phyloP scores from a whole-genome alignment of 1,140 invertebrate species.

The Alviniconcha marisindica region DNA sequence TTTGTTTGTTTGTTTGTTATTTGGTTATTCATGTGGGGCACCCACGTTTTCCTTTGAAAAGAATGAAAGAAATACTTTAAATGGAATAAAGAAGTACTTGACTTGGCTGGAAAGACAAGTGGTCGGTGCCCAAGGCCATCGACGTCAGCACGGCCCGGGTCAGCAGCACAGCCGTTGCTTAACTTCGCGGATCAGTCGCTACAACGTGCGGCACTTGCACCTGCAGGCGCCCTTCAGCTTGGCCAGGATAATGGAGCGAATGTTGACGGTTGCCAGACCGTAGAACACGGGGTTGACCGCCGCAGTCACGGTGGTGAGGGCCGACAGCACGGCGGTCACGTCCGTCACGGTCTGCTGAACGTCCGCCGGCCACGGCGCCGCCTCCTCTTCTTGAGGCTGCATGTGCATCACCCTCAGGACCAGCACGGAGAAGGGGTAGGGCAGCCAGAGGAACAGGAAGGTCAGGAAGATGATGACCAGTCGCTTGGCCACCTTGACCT shows the following conservation, averaged over 20 bases:
- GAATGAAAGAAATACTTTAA: neutral
- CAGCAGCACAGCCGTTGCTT: neutral
- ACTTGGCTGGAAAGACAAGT: neutral
- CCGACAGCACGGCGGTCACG: constrained; percentile 24
- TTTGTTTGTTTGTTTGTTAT: too few relatives aligned
- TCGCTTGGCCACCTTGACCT: constrained; percentile 49
- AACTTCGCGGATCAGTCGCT: neutral
- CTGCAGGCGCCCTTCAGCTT: neutral
- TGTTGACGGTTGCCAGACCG: constrained; percentile 37
- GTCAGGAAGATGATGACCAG: constrained; percentile 50
- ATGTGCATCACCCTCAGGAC: neutral
- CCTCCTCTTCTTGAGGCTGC: neutral
- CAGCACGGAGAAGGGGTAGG: constrained; percentile 46
- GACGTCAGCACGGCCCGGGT: neutral
- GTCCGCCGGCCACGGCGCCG: neutral
- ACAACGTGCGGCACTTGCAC: neutral
- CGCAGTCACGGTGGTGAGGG: constrained; percentile 36
- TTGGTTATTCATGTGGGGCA: too few relatives aligned
- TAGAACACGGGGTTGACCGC: constrained; percentile 45
- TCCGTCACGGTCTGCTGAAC: neutral
- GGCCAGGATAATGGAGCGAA: neutral
- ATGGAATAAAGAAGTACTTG: neutral
- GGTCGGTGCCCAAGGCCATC: neutral
- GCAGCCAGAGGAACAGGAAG: constrained; percentile 51
- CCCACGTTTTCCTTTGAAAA: too few relatives aligned